Evolutionary conservation across 2,113 vertebrate species (phyloP).

Genomic region (Bombycilla garrulus): DNA sequence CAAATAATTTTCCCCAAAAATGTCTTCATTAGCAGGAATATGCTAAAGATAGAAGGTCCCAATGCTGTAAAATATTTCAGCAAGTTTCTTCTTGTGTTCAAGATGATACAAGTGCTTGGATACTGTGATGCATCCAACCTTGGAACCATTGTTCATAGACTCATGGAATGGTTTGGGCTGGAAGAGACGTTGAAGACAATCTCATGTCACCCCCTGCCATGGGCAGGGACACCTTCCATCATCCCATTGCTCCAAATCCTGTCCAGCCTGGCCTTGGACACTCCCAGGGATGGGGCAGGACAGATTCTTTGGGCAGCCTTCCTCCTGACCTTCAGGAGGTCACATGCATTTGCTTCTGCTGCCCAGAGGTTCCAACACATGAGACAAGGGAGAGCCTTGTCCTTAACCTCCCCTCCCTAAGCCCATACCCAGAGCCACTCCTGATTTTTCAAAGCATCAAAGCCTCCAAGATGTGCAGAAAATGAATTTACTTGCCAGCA

Average conservation of each 20-base stretch:
- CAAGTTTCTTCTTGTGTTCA: not conserved
- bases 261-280: rapidly evolving
- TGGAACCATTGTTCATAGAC: rapidly evolving
- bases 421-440: too few relatives aligned
- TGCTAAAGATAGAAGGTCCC: not conserved
- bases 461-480: not conserved
- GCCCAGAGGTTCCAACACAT: not conserved
- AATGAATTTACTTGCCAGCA: not conserved
- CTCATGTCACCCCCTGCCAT: rapidly evolving
- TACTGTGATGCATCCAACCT: not conserved
- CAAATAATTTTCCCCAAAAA: rapidly evolving
- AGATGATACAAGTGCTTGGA: not conserved
- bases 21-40: not conserved
- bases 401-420: not conserved
- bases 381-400: not conserved
- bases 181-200: too few relatives aligned
- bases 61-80: not conserved
- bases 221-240: not conserved
- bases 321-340: not conserved
- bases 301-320: not conserved
- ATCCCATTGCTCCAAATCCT: not conserved
- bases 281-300: not conserved
- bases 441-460: not conserved
- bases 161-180: not conserved
- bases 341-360: not conserved